Evolutionary conservation across 2,888 invertebrate genomes (phyloP).

Genomic region (Drosophila birchii): DNA sequence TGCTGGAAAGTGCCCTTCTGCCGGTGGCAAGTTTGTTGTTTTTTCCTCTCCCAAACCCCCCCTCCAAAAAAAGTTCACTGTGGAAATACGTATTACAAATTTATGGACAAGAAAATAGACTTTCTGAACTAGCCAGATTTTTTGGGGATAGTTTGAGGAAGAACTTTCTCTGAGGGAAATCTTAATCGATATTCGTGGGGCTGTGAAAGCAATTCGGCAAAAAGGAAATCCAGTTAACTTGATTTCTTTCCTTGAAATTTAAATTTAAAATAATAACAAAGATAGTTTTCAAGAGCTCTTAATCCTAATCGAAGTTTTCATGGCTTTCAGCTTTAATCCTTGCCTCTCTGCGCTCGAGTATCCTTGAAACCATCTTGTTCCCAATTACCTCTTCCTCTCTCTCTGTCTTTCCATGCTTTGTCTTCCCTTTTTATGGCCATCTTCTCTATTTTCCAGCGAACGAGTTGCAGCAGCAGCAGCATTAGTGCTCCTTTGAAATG

Average conservation of each 20-base stretch:
- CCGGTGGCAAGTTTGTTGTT: constrained; percentile 39
- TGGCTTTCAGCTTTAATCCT: not conserved
- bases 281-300: not conserved
- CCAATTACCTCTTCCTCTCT: constrained; percentile 1
- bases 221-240: constrained; percentile 11
- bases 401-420: constrained; percentile 1
- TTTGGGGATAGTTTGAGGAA: constrained; percentile 6
- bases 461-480: constrained; percentile 11
- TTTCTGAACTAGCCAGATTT: constrained; percentile 18
- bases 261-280: not conserved
- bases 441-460: constrained; percentile 5
- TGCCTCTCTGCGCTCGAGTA: not conserved
- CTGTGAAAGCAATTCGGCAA: constrained; percentile 14
- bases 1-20: constrained; percentile 14
- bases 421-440: not conserved
- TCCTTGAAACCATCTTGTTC: constrained; percentile 10
- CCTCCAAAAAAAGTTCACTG: not conserved
- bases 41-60: not conserved
- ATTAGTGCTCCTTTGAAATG: constrained; percentile 46
- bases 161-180: constrained; percentile 12
- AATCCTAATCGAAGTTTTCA: constrained; percentile 1
- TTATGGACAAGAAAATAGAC: constrained; percentile 33
- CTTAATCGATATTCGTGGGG: constrained; percentile 26
- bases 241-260: not conserved
- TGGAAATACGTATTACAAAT: constrained; percentile 41